Evolutionary conservation across 2,113 vertebrate species (phyloP).

Genomic region (Sakesphorus luctuosus): DNA sequence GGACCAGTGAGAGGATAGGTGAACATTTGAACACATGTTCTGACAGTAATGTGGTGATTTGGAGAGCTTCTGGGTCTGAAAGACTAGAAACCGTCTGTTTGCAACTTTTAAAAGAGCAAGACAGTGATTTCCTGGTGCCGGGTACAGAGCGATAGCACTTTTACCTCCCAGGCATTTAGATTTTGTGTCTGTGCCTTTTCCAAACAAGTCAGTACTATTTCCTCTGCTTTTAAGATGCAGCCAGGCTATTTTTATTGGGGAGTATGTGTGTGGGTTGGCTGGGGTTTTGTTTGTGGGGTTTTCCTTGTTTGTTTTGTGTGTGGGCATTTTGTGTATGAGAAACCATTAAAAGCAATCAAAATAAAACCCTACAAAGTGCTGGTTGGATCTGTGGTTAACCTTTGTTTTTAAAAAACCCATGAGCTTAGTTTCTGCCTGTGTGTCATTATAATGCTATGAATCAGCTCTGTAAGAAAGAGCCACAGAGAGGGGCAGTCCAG

Average conservation of each 20-base stretch:
- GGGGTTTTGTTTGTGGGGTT: not conserved
- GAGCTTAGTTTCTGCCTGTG: not conserved
- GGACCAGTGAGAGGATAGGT: not conserved
- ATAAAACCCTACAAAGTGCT: not conserved
- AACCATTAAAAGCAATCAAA: not conserved
- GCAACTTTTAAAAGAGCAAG: not conserved
- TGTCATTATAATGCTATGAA: not conserved
- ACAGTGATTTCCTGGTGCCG: not conserved
- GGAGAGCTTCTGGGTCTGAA: not conserved
- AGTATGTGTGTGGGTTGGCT: rapidly evolving
- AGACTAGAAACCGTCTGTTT: not conserved
- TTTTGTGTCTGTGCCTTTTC: not conserved
- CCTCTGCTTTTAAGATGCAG: not conserved
- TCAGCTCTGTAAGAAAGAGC: not conserved
- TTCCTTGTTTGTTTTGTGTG: not conserved
- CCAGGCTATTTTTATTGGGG: not conserved
- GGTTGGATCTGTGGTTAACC: not conserved
- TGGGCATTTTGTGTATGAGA: not conserved
- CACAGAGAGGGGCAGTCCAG: not conserved
- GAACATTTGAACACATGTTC: not conserved
- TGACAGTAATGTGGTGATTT: not conserved
- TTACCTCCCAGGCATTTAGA: not conserved
- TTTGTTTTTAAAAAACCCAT: not conserved
- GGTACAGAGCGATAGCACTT: rapidly evolving
- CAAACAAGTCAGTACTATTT: not conserved